Conservation (phyloP, 2,888 invertebrate species). For the Galerucella pusilla region DNA sequence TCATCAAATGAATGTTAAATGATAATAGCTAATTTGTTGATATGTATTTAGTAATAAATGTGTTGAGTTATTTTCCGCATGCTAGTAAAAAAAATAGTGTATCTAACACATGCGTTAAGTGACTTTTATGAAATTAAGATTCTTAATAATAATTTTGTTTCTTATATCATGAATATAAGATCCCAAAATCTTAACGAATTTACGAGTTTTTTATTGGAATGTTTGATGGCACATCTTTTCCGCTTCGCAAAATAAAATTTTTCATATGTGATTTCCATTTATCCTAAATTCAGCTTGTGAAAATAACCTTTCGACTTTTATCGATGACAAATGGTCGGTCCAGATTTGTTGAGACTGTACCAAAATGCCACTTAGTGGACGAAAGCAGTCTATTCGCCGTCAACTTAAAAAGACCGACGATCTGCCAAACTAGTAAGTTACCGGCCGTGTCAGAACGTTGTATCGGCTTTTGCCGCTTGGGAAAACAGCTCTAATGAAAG, state of each 20-base stretch:
- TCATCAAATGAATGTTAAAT: too few relatives aligned
- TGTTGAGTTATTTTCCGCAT: too few relatives aligned
- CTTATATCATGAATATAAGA: too few relatives aligned
- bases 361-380: constrained; percentile 34
- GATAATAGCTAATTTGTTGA: too few relatives aligned
- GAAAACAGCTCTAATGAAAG: constrained; percentile 52
- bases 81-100: too few relatives aligned
- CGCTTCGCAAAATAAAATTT: neutral
- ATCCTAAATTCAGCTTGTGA: neutral
- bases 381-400: constrained; percentile 42
- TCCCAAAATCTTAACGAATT: too few relatives aligned
- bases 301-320: constrained; percentile 16
- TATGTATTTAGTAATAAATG: too few relatives aligned
- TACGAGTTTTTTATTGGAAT: too few relatives aligned
- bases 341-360: constrained; percentile 30
- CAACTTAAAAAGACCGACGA: constrained; percentile 52
- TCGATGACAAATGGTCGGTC: constrained; percentile 28
- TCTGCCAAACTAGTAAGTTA: constrained; percentile 51
- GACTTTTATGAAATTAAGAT: too few relatives aligned
- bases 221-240: too few relatives aligned
- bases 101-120: too few relatives aligned
- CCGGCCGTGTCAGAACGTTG: constrained; percentile 43
- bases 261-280: neutral
- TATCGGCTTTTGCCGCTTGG: constrained; percentile 46
- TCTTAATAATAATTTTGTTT: too few relatives aligned